Base-by-base conservation (phyloP, 2,888 invertebrate genomes). In the Diadegma fenestrale region DNA sequence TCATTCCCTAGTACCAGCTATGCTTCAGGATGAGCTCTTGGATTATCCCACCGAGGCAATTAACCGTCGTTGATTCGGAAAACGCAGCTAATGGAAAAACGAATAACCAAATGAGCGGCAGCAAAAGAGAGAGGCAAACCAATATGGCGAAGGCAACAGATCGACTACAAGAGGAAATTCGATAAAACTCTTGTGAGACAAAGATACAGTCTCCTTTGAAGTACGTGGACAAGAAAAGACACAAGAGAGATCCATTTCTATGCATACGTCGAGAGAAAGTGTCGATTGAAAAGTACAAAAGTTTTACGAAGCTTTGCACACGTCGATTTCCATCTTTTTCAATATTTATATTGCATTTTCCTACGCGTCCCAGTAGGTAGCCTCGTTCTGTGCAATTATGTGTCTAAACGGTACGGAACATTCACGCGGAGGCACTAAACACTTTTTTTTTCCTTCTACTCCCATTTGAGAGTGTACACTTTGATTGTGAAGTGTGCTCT, bases 11-110 rank as follows among this genome's bases (percentile, higher is more conserved):
- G 41, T 71, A 61, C 58, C 30, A 19, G 63, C 69, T 69, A 68
- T 77, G 80, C 75, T 81, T 64, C 77, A 43, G 77, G 80, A 76
- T 82, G 82, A 86, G 86, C 83, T 72, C 66, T 85, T 82, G 82
- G 86, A 86, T 87, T 87, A 88, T 87, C 86, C 87, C 84, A 80
- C 64, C 61, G 86, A 83, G 86, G 84, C 87, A 87, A 88, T 88
- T 88, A 88, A 88, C 86, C 86, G 88, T 84, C 87, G 85, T 84
- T 88, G 87, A 88, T 87, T 88, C 84, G 86, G 86, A 87, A 87
- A 88, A 87, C 82, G 86, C 82, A 84, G 83, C 82, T 85, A 87
- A 87, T 85, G 86, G 78, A 87, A 87, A 82, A 87, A 82, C 79
- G 68, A 79, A 69, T 64, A 79, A 82, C 71, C 75, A 79, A 68